phyloP scores from a whole-genome alignment of 53 echinoderm and acorn worm species.

The Holothuria leucospilota region DNA sequence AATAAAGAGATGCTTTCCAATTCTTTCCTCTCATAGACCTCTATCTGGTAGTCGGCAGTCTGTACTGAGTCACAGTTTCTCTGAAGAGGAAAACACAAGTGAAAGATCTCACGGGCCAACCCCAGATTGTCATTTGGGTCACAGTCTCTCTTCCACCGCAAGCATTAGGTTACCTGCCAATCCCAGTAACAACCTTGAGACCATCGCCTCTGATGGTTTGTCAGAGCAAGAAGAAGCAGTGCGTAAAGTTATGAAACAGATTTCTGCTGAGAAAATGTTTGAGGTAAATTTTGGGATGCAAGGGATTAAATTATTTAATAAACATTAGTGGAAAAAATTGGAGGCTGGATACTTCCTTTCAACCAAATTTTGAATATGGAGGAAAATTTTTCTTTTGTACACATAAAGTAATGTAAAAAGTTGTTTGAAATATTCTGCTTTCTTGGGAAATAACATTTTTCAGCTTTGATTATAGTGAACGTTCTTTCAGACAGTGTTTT shows the following conservation, averaged over 20 bases:
- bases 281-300: constrained; percentile 62
- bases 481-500: no score
- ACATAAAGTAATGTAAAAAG: neutral
- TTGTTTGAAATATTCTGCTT: no score
- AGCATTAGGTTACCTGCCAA: constrained; percentile 58
- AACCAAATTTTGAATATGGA: neutral
- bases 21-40: constrained; percentile 43
- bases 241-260: constrained; percentile 91
- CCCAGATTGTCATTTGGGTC: constrained; percentile 62
- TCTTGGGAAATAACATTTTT: neutral
- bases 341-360: neutral
- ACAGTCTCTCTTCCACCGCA: constrained; percentile 52
- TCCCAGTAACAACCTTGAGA: constrained; percentile 64
- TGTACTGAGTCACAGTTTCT: constrained; percentile 68
- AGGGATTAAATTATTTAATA: neutral
- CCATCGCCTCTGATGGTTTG: constrained; percentile 82
- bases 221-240: constrained; percentile 94
- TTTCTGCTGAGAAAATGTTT: constrained; percentile 89
- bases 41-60: constrained; percentile 77
- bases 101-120: constrained; percentile 75
- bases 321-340: neutral
- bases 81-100: constrained; percentile 83
- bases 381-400: neutral
- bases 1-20: no score
- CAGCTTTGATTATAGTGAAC: no score